Base-by-base conservation (phyloP, 2,113 vertebrate species). In the Callithrix jacchus region DNA sequence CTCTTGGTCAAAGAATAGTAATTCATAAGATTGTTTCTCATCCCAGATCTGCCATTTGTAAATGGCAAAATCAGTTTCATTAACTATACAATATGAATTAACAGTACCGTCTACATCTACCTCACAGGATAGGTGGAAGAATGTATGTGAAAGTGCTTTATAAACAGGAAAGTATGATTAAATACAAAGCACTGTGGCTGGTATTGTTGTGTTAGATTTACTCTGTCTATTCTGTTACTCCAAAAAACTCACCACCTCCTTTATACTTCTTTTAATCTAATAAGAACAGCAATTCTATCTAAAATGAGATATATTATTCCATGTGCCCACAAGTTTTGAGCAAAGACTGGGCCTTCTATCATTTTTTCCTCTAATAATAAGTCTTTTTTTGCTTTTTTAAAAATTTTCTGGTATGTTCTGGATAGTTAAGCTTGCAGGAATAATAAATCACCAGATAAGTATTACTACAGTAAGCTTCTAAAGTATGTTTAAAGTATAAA, bases 391-490 rank as follows among this genome's bases (percentile, higher is more conserved):
- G 45, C 17, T 95, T 76, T n/a, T 47, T 89, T 94, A 42, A 42
- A 42, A 42, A 79, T 88, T 92, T 96, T 83, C 52, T 16, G 6
- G 5, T 58, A 66, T 77, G 16, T 80, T 93, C 82, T 66, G 32
- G 35, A 90, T 68, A 89, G 77, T 64, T 87, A 37, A 52, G 71
- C 12, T 84, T 79, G 27, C 17, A 94, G 14, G 35, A 71, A 9
- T 92, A 90, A 92, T 8, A 71, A 20, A 11, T 84, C 74, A 7
- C n/a, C 49, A 92, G 40, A 32, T 89, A 71, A 49, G 16, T 35
- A 81, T 77, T 91, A 76, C 52, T 76, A 66, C 5, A 96, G 12
- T 81, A 96, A 90, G n/a, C 35, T 68, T 91, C 35, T 92, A 90
- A 93, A 73, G 83, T 77, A 87, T 23, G 18, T 64, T 94, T 79